phyloP scores from a whole-genome alignment of 30 jellyfish, hydroid and myxozoan genomes.

The Pseudorhiza aurosa region DNA sequence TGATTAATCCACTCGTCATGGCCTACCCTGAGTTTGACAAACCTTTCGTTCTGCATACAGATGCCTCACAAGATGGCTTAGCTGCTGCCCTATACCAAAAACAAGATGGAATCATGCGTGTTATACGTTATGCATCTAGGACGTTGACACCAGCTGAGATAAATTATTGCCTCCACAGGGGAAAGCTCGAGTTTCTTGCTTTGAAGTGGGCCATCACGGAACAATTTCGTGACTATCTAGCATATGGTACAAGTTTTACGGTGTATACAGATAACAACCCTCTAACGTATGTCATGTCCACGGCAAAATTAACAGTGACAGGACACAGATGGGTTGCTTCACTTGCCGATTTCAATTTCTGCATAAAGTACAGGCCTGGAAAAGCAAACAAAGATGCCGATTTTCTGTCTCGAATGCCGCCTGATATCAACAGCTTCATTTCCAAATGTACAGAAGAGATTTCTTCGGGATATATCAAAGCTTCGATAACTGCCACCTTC shows the following conservation, averaged over 20 bases:
- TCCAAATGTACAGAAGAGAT: conserved; percentile 4
- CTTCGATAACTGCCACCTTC: too few species aligned
- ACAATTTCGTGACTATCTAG: conserved; percentile 33
- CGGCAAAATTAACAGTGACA: conserved; percentile 55
- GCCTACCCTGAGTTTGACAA: conserved; percentile 53
- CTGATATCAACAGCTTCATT: conserved; percentile 3
- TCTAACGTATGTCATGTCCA: conserved; percentile 29
- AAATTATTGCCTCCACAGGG: conserved; percentile 30
- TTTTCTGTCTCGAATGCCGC: conserved; percentile 54
- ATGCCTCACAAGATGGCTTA: conserved; percentile 50
- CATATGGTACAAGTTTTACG: conserved; percentile 24
- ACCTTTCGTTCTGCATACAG: conserved; percentile 49
- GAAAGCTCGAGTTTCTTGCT: conserved; percentile 43
- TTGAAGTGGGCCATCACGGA: conserved; percentile 63
- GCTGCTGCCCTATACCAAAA: conserved; percentile 56
- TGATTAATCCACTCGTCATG: conserved; percentile 27
- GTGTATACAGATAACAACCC: conserved; percentile 63
- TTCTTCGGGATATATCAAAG: too few species aligned
- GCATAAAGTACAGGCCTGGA: conserved; percentile 57
- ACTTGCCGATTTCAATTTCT: conserved; percentile 31
- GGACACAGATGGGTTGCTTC: conserved; percentile 69
- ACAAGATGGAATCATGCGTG: conserved; percentile 28
- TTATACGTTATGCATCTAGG: conserved; percentile 41
- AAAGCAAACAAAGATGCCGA: conserved; percentile 44
- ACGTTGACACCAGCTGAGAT: conserved; percentile 35